Evolutionary conservation across 2,113 vertebrate species (phyloP).

Genomic region (Sorex fumeus): DNA sequence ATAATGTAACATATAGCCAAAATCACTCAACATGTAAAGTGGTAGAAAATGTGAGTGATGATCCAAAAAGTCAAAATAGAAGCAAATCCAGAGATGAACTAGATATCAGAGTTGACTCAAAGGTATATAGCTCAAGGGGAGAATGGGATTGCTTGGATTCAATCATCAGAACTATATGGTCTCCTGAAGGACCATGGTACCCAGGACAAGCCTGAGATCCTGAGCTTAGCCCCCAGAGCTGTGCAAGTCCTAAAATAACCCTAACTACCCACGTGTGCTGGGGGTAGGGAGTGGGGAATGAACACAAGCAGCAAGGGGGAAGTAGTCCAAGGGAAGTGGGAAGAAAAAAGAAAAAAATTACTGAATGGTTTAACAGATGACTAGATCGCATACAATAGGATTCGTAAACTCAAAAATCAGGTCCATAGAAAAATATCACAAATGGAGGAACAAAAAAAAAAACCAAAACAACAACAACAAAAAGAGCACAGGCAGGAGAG

Average conservation of each 20-base stretch:
- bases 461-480: no score
- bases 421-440: constrained; percentile 22
- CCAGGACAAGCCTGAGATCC: no score
- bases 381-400: not conserved
- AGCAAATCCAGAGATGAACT: not conserved
- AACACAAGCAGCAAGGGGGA: no score
- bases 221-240: no score
- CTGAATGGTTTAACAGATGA: not conserved
- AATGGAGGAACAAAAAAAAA: not conserved
- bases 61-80: not conserved
- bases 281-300: no score
- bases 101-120: not conserved
- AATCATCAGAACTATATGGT: no score
- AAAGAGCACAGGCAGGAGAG: not conserved
- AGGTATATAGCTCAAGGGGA: not conserved
- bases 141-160: no score
- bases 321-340: no score
- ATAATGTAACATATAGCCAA: not conserved
- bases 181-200: no score
- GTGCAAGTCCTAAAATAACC: no score
- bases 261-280: no score
- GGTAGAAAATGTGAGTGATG: not conserved
- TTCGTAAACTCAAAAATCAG: not conserved
- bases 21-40: not conserved
- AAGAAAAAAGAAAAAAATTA: not conserved